Percentiles rank a stretch among this genome's conserved stretches.
Evolutionary conservation across 2,113 vertebrate species (phyloP).

Genomic region (Hippocampus barbouri): DNA sequence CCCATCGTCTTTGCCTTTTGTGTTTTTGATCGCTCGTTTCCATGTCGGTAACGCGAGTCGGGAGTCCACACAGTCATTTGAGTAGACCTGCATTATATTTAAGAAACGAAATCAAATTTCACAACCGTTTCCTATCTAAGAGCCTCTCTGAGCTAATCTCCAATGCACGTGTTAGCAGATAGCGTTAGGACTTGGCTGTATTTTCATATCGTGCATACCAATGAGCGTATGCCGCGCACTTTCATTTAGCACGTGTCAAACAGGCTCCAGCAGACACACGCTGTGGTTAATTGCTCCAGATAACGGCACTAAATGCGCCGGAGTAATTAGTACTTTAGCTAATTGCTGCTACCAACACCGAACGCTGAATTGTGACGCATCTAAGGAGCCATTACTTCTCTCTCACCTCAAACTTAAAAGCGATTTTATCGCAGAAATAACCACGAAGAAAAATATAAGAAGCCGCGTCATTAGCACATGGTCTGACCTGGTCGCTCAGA

Average conservation of each 20-base stretch:
- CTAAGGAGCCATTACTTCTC: neutral
- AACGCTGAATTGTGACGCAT: conserved; percentile 17
- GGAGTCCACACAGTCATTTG: neutral
- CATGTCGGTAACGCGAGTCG: neutral
- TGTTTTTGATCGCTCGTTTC: neutral
- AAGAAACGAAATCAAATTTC: neutral
- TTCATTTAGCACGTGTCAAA: conserved; percentile 41
- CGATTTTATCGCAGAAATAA: neutral
- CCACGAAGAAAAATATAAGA: neutral
- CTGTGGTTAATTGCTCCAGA: conserved; percentile 62
- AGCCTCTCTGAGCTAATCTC: neutral
- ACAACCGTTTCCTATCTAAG: neutral
- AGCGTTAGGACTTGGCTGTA: neutral
- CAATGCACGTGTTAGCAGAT: neutral
- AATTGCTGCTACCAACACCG: conserved; percentile 51
- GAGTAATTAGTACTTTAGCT: conserved; percentile 62
- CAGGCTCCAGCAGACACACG: conserved; percentile 29
- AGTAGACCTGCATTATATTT: neutral
- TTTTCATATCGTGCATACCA: neutral
- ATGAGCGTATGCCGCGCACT: neutral
- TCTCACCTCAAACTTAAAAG: no score
- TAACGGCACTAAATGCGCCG: conserved; percentile 37
- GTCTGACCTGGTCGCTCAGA: neutral
- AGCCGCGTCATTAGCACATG: neutral
- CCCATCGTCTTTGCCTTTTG: neutral